Conservation (phyloP, 2,888 invertebrate genomes). For the Drosophila infuscata region DNA sequence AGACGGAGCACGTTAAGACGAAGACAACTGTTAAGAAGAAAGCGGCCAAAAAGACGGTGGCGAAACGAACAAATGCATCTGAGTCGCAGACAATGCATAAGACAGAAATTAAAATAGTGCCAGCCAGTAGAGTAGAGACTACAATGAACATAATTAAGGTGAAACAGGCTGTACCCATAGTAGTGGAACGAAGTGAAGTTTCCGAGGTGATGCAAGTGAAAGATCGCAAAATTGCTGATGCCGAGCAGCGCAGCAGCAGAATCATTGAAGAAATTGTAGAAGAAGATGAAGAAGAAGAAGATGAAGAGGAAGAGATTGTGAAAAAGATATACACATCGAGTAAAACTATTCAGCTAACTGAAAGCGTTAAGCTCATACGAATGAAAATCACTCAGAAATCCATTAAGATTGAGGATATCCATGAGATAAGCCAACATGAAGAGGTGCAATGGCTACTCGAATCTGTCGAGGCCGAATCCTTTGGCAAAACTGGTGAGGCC, state of each 20-base stretch:
- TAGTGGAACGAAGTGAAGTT: constrained; percentile 84
- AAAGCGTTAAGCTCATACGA: constrained; percentile 86
- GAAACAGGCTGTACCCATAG: constrained; percentile 76
- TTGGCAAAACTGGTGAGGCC: constrained; percentile 90
- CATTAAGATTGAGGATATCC: constrained; percentile 86
- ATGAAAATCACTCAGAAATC: constrained; percentile 83
- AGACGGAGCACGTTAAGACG: constrained; percentile 82
- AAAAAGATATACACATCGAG: constrained; percentile 55
- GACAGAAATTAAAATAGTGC: constrained; percentile 78
- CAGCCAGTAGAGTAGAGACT: constrained; percentile 69
- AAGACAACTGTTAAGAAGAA: constrained; percentile 72
- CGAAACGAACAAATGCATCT: constrained; percentile 84
- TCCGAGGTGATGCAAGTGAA: constrained; percentile 86
- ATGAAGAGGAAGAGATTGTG: constrained; percentile 41
- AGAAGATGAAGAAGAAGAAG: constrained; percentile 48
- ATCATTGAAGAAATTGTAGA: constrained; percentile 53
- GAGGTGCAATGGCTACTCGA: constrained; percentile 92
- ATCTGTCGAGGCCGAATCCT: constrained; percentile 91
- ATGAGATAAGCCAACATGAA: constrained; percentile 88
- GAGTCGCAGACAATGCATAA: constrained; percentile 72
- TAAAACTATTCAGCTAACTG: constrained; percentile 84
- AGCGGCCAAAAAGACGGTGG: constrained; percentile 74
- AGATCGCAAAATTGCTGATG: constrained; percentile 83
- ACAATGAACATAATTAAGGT: constrained; percentile 79
- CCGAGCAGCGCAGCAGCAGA: constrained; percentile 52